Evolutionary conservation across 2,113 vertebrate species (phyloP), one percentile per base, ranked within the genome.

Genomic region (Carassius auratus): DNA sequence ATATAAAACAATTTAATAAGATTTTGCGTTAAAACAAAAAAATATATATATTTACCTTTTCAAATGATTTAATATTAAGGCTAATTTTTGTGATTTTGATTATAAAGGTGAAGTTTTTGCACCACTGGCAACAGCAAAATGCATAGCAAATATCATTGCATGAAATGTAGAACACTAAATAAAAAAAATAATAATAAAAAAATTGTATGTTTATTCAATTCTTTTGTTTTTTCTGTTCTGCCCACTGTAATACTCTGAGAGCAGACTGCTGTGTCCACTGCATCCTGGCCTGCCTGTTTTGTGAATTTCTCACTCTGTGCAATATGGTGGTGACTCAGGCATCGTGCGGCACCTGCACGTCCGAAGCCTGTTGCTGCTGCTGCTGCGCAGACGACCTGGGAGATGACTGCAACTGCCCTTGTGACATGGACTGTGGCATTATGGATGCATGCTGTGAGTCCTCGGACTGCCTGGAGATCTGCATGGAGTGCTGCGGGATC

Each of bases 401-500:
- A 6, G 95, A 95, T 17, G 95, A 95, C 92, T 95, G 94, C 92
- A 94, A 91, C 92, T 93, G 92, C 88, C 92, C 93, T 62, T 94
- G 93, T 64, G 93, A 94, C 90, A 93, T 97, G 97, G 98, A 99
- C 89, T 99, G 98, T 83, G 98, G 98, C 92, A 97, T 99, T 91
- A 98, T 99, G 97, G 98, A 99, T 0, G 97, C 96, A 26, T 99
- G 98, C 92, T 99, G 98, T 92, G 97, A 99, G 93, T 99, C 97
- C 23, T 96, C 98, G 10, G 98, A 99, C 93, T 99, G 98, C 91
- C 93, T 99, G 93, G 98, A 99, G 93, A 98, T 99, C 93, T 99
- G 98, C 89, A 99, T 99, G 97, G 98, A 99, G 93, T 99, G 97
- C 94, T 99, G 98, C 85, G 98, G 97, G 57, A 99, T 99, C 94